phyloP scores from a whole-genome alignment of 2,888 invertebrate species.

The Xestia xanthographa region DNA sequence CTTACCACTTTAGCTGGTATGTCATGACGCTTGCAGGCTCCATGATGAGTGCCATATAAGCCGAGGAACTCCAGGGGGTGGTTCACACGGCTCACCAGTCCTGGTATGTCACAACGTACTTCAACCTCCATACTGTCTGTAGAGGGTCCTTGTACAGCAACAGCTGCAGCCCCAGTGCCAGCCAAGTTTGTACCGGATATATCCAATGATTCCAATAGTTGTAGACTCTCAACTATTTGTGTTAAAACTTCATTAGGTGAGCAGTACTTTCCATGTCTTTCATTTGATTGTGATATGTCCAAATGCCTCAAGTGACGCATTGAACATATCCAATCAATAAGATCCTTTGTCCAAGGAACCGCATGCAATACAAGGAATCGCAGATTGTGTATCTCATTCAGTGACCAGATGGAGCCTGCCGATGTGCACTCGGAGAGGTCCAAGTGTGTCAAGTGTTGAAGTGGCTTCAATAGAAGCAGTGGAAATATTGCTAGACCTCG shows the following conservation, averaged over 20 bases:
- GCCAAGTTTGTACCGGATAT: conserved; percentile 99
- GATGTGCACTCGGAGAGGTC: conserved; percentile 93
- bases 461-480: conserved; percentile 90
- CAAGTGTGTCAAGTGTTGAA: conserved; percentile 92
- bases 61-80: conserved; percentile 97
- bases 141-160: conserved; percentile 69
- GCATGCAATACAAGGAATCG: conserved; percentile 95
- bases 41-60: conserved; percentile 96
- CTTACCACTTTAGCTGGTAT: conserved; percentile 96
- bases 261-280: conserved; percentile 93
- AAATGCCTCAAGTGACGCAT: conserved; percentile 92
- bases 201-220: conserved; percentile 95
- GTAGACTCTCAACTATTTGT: conserved; percentile 93
- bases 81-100: conserved; percentile 94
- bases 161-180: conserved; percentile 94
- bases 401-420: conserved; percentile 92
- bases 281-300: conserved; percentile 95
- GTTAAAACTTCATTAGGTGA: conserved; percentile 94
- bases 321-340: conserved; percentile 91
- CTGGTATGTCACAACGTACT: conserved; percentile 95
- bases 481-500: conserved; percentile 86
- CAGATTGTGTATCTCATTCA: conserved; percentile 92
- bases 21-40: conserved; percentile 97
- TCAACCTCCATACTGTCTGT: conserved; percentile 74
- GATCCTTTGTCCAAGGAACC: conserved; percentile 92